phyloP scores from a whole-genome alignment of 2,888 invertebrate genomes.

The Pseudococcus longispinus region DNA sequence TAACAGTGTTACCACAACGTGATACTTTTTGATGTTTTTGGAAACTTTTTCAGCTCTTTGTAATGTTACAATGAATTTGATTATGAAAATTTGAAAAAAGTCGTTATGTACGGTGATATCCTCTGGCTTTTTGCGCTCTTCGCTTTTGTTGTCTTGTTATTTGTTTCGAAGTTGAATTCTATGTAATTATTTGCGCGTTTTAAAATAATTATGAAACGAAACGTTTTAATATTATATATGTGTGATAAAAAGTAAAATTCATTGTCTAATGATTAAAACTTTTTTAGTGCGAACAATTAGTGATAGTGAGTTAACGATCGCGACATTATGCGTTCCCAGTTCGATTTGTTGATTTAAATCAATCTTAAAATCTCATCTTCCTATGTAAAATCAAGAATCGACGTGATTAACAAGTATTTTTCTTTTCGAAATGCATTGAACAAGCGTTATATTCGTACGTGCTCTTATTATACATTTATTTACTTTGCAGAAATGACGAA shows the following conservation, averaged over 20 bases:
- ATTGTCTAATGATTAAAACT: not conserved
- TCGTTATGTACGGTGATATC: conserved; percentile 1
- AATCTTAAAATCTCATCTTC: not conserved
- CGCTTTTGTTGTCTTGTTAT: not conserved
- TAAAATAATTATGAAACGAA: not conserved
- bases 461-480: not conserved
- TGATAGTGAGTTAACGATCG: not conserved
- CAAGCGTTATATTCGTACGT: too few species aligned
- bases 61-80: not conserved
- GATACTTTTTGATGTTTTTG: not conserved
- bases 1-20: not conserved
- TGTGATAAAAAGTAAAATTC: not conserved
- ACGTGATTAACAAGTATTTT: not conserved
- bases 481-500: not conserved
- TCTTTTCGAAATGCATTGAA: too few species aligned
- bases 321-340: not conserved
- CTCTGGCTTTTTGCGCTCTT: not conserved
- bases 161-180: not conserved
- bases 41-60: not conserved
- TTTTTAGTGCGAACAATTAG: not conserved
- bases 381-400: not conserved
- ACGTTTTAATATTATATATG: not conserved
- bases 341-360: not conserved
- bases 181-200: not conserved
- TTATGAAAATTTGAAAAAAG: conserved; percentile 25